These are phyloP conservation scores for Bursaphelenchus okinawaensis DNA, from an alignment of 2,888 invertebrate genomes.

Conservation along the genomic window DNA sequence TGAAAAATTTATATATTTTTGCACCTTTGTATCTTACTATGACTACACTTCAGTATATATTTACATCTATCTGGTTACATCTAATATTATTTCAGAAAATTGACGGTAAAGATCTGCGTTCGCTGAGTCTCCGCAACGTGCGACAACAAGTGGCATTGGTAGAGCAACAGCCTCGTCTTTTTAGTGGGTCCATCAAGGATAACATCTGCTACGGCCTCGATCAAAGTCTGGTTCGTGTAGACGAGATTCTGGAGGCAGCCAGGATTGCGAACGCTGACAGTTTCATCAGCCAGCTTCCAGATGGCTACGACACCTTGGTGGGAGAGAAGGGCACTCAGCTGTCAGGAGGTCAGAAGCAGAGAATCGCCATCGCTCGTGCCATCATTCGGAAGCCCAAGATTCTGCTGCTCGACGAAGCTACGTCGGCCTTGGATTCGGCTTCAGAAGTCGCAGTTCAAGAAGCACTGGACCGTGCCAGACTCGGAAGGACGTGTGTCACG, in stretches of 20 bases:
- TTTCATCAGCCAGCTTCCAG: slow-evolving; percentile 16
- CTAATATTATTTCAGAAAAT: slow-evolving; percentile 15
- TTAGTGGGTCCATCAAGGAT: slow-evolving; percentile 36
- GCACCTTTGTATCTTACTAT: not conserved
- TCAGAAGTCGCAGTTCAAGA: slow-evolving; percentile 42
- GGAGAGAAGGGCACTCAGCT: slow-evolving; percentile 25
- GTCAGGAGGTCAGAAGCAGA: slow-evolving; percentile 13
- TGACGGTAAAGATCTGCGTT: slow-evolving; percentile 20
- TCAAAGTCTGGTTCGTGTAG: slow-evolving; percentile 11
- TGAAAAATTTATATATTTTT: too few species aligned
- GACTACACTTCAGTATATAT: not conserved
- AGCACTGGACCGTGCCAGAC: slow-evolving; percentile 44
- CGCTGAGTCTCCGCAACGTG: slow-evolving; percentile 21
- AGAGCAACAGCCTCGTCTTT: slow-evolving; percentile 39
- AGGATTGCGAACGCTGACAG: slow-evolving; percentile 24
- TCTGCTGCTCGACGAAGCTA: slow-evolving; percentile 19
- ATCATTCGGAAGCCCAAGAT: slow-evolving; percentile 16
- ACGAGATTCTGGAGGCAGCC: slow-evolving; percentile 25
- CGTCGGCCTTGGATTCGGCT: slow-evolving; percentile 15
- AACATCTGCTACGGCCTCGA: slow-evolving; percentile 33
- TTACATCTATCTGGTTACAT: not conserved
- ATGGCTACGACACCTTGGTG: slow-evolving; percentile 16
- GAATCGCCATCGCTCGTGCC: slow-evolving; percentile 13
- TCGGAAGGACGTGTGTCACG: slow-evolving; percentile 49
- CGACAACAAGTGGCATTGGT: slow-evolving; percentile 41